These are phyloP conservation scores for Drosophila funebris DNA, from an alignment of 1,140 invertebrate genomes.

Conservation along the genomic window DNA sequence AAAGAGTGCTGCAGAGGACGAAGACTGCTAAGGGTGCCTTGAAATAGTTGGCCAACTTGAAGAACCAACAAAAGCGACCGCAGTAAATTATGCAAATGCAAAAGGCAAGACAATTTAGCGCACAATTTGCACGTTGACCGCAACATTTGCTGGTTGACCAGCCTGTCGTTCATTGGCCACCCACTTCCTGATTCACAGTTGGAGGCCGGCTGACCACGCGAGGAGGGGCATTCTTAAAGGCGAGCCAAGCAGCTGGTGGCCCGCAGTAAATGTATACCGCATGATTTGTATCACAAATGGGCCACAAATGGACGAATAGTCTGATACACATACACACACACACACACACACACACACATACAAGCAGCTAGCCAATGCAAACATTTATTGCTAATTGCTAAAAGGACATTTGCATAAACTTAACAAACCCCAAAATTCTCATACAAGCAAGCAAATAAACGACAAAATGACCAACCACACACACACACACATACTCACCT, in stretches of 20 bases:
- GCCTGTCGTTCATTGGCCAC: not conserved
- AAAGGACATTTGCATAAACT: conserved; percentile 81
- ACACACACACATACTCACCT: conserved; percentile 15
- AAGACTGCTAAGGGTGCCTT: conserved; percentile 1
- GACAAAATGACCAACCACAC: conserved; percentile 55
- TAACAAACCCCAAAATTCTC: conserved; percentile 78
- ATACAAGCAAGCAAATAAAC: conserved; percentile 63
- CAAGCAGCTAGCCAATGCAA: conserved; percentile 47
- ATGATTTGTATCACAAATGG: conserved; percentile 81
- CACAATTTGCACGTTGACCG: conserved; percentile 72
- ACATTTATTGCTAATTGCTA: conserved; percentile 81
- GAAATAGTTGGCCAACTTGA: not conserved
- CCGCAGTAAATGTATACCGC: conserved; percentile 75
- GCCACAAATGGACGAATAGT: conserved; percentile 60
- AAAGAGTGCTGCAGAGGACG: not conserved
- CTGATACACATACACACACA: conserved; percentile 25
- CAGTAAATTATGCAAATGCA: conserved; percentile 59
- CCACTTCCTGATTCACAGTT: conserved; percentile 28
- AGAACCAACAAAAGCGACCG: conserved; percentile 24
- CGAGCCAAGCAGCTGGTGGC: conserved; percentile 54
- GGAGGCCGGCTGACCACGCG: conserved; percentile 39
- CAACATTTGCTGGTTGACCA: conserved; percentile 45
- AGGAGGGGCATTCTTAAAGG: conserved; percentile 37
- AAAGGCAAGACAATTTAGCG: conserved; percentile 58
- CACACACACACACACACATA: not conserved